phyloP scores from a whole-genome alignment of 2,797 vertebrate genomes.

The Hylomyscus alleni region DNA sequence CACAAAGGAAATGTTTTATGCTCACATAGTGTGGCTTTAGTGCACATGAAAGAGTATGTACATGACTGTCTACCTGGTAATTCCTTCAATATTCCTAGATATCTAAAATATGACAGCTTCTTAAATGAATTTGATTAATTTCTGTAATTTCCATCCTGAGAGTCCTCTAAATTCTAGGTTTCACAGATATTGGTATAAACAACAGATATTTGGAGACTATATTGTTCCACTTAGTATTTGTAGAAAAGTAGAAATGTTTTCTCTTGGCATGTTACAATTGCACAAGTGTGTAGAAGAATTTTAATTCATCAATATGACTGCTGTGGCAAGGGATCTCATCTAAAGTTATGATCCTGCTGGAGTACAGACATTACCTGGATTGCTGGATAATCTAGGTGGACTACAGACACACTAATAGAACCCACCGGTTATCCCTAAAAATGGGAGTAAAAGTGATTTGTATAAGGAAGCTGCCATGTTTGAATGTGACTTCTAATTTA shows the following conservation, averaged over 20 bases:
- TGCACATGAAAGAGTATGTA: not conserved
- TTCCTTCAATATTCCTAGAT: no score
- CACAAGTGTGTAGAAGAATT: not conserved
- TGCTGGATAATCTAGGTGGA: not conserved
- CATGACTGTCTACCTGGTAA: not conserved
- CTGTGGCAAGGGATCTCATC: not conserved
- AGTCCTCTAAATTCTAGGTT: not conserved
- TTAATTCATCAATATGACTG: not conserved
- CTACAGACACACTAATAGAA: not conserved
- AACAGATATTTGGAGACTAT: not conserved
- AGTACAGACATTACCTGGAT: not conserved
- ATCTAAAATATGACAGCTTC: not conserved
- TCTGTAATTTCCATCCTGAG: not conserved
- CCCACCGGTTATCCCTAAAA: not conserved
- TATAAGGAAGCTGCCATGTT: not conserved
- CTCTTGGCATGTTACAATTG: not conserved
- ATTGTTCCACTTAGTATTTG: not conserved
- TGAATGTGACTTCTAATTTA: not conserved
- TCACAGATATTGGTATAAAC: not conserved
- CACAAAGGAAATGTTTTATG: not conserved
- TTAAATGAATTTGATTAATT: not conserved
- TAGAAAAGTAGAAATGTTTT: not conserved
- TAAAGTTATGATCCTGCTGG: not conserved
- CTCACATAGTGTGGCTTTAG: not conserved
- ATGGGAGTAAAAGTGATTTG: not conserved